These are phyloP conservation scores for Heteronetta atricapilla DNA, from an alignment of 2,113 vertebrate species.

Conservation along the genomic window DNA sequence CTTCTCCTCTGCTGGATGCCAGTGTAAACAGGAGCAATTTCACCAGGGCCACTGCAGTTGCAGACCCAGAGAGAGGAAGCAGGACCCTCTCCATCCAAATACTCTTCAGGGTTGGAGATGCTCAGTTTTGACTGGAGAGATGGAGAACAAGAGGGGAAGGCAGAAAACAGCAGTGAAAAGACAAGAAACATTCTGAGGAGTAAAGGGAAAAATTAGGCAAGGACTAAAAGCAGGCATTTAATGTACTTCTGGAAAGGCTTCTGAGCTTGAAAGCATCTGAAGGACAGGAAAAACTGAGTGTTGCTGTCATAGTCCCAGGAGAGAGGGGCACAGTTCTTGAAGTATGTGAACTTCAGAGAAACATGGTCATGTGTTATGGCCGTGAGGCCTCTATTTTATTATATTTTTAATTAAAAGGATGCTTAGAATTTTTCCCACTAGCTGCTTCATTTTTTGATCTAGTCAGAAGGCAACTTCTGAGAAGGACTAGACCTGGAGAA, in stretches of 20 bases:
- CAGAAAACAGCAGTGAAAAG: not conserved
- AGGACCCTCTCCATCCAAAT: not conserved
- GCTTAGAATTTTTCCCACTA: conserved; percentile 38
- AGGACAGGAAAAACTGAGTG: not conserved
- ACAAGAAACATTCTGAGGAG: not conserved
- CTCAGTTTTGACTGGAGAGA: not conserved
- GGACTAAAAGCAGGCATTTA: not conserved
- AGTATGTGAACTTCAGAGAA: conserved; percentile 9
- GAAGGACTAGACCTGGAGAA: not conserved
- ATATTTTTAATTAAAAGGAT: conserved; percentile 41
- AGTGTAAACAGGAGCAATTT: not conserved
- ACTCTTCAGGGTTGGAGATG: not conserved
- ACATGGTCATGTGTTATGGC: not conserved
- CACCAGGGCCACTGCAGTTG: not conserved
- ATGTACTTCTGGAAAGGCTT: not conserved
- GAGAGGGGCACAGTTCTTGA: not conserved
- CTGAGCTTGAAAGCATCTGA: not conserved
- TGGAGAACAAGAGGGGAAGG: not conserved
- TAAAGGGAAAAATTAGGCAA: not conserved
- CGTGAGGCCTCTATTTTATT: not conserved
- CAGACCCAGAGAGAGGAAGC: not conserved
- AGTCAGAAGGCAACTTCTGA: not conserved
- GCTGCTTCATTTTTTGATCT: not conserved
- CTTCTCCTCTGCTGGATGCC: not conserved
- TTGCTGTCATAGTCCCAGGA: not conserved